Evolutionary conservation across 1,140 invertebrate genomes (phyloP).

Genomic region (Ectropis grisescens): DNA sequence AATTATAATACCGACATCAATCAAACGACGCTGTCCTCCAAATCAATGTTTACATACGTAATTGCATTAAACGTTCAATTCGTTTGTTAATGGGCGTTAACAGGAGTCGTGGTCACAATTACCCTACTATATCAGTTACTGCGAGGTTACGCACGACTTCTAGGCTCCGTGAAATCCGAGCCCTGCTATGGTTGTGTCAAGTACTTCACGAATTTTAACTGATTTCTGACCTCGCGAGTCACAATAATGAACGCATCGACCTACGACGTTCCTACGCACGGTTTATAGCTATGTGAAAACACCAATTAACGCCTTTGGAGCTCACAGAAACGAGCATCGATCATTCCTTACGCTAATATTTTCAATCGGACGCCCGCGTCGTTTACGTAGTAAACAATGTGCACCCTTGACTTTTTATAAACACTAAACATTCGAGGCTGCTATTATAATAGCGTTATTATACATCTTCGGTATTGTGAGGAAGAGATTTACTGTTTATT

Average conservation of each 20-base stretch:
- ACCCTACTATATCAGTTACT: conserved; percentile 7
- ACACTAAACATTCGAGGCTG: conserved; percentile 26
- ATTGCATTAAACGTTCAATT: no score
- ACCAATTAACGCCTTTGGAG: conserved; percentile 9
- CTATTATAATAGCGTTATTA: conserved; percentile 22
- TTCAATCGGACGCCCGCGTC: conserved; percentile 1
- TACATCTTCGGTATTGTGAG: no score
- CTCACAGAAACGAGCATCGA: conserved; percentile 10
- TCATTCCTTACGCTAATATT: conserved; percentile 4
- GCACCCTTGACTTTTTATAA: conserved; percentile 48
- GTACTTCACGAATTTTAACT: conserved; percentile 10
- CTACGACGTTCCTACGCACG: conserved; percentile 1
- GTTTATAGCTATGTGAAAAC: not conserved
- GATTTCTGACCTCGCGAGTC: conserved; percentile 8
- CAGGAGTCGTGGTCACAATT: conserved; percentile 14
- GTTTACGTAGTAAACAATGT: conserved; percentile 52
- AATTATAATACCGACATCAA: no score
- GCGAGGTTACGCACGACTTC: conserved; percentile 16
- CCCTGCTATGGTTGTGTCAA: conserved; percentile 2
- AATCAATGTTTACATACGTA: no score
- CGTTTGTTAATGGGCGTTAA: no score
- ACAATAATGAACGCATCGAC: not conserved
- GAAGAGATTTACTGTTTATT: no score
- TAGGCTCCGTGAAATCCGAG: conserved; percentile 3
- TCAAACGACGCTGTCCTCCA: no score